phyloP scores from a whole-genome alignment of 2,888 invertebrate species.

The Rugalucina vietnamica region DNA sequence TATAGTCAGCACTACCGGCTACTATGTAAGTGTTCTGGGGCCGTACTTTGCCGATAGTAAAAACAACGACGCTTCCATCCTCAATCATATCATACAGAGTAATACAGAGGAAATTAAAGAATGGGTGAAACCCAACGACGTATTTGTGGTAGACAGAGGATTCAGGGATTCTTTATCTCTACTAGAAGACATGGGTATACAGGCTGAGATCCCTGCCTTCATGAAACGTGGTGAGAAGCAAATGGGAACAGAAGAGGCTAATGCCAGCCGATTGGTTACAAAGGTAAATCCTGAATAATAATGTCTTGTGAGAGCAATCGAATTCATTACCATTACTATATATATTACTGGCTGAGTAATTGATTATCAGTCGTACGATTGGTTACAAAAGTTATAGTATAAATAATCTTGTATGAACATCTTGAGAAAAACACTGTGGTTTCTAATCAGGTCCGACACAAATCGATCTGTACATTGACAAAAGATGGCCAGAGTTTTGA shows the following conservation, averaged over 20 bases:
- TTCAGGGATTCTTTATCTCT: constrained; percentile 35
- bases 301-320: too few relatives aligned
- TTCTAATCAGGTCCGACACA: too few relatives aligned
- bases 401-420: too few relatives aligned
- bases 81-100: constrained; percentile 15
- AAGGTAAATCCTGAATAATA: too few relatives aligned
- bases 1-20: not conserved
- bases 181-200: constrained; percentile 1
- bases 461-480: too few relatives aligned
- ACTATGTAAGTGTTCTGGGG: not conserved
- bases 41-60: not conserved
- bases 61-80: constrained; percentile 16
- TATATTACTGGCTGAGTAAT: too few relatives aligned
- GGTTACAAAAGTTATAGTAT: too few relatives aligned
- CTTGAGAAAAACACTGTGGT: too few relatives aligned
- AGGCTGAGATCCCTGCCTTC: constrained; percentile 27
- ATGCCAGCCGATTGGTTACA: constrained; percentile 24
- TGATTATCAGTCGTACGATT: too few relatives aligned
- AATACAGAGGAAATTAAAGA: constrained; percentile 12
- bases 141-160: constrained; percentile 33
- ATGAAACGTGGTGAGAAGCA: constrained; percentile 27
- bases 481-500: too few relatives aligned
- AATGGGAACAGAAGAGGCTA: constrained; percentile 30
- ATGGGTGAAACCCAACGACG: constrained; percentile 24
- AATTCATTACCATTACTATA: too few relatives aligned